Conservation (phyloP, 2,888 invertebrate species). For the Thera obeliscata region DNA sequence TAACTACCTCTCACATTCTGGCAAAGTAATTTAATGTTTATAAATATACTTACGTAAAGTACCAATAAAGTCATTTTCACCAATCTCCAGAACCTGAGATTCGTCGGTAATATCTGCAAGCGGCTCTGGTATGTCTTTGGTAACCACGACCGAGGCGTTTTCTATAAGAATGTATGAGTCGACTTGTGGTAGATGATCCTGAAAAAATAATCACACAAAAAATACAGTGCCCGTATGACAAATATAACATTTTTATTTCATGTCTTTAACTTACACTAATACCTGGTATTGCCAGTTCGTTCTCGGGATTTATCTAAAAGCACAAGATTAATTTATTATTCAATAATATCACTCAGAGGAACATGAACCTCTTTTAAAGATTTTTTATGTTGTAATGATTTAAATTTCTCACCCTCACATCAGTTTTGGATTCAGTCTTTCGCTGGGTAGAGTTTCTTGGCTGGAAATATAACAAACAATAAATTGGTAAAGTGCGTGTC, state of each 20-base stretch:
- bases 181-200: slow-evolving; percentile 13
- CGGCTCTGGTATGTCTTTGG: slow-evolving; percentile 18
- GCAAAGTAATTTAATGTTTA: too few species aligned
- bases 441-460: slow-evolving; percentile 14
- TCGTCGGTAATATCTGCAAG: slow-evolving; percentile 15
- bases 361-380: not conserved
- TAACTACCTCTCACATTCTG: too few species aligned
- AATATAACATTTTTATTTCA: not conserved
- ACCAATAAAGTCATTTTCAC: slow-evolving; percentile 46
- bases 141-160: slow-evolving; percentile 8
- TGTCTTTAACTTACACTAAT: slow-evolving; percentile 9
- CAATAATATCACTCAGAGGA: not conserved
- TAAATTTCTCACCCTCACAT: slow-evolving; percentile 17
- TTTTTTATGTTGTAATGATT: not conserved
- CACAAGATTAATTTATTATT: not conserved
- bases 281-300: slow-evolving; percentile 10
- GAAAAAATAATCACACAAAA: not conserved
- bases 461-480: slow-evolving; percentile 16
- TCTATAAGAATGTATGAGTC: slow-evolving; percentile 24
- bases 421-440: slow-evolving; percentile 31
- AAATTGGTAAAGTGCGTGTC: not conserved
- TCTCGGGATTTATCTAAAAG: slow-evolving; percentile 23
- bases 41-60: slow-evolving; percentile 40
- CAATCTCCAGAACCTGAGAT: slow-evolving; percentile 36
- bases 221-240: not conserved